These are phyloP conservation scores for Aporophyla lueneburgensis DNA, from an alignment of 2,888 invertebrate genomes.

Conservation along the genomic window DNA sequence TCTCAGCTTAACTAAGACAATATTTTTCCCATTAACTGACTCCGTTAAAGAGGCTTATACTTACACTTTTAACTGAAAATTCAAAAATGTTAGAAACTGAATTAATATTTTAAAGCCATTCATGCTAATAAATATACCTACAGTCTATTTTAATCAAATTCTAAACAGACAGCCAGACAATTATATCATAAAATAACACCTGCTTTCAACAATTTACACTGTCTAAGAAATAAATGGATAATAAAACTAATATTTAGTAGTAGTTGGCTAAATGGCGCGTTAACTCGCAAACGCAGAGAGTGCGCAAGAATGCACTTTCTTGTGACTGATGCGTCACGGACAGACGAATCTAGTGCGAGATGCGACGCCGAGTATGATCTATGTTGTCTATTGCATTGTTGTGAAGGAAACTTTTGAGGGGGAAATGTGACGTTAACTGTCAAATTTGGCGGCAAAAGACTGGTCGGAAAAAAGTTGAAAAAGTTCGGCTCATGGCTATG, in stretches of 20 bases:
- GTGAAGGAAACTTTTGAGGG: conserved; percentile 28
- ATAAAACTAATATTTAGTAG: conserved; percentile 53
- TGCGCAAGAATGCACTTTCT: conserved; percentile 80
- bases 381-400: conserved; percentile 46
- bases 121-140: neutral
- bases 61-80: no score
- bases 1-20: neutral
- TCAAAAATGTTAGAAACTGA: no score
- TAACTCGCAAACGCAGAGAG: conserved; percentile 53
- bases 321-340: conserved; percentile 76
- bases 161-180: conserved; percentile 1
- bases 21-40: neutral
- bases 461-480: conserved; percentile 11
- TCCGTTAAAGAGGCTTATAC: no score
- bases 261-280: conserved; percentile 61
- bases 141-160: neutral
- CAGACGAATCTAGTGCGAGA: conserved; percentile 64
- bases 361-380: conserved; percentile 48
- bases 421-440: conserved; percentile 39
- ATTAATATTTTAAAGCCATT: no score
- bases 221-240: conserved; percentile 27
- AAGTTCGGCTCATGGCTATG: neutral
- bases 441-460: conserved; percentile 25
- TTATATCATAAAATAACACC: conserved; percentile 29
- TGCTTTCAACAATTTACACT: conserved; percentile 27